These are phyloP conservation scores for Oscheius sp. DNA, from an alignment of 2,888 invertebrate genomes.

Conservation along the genomic window DNA sequence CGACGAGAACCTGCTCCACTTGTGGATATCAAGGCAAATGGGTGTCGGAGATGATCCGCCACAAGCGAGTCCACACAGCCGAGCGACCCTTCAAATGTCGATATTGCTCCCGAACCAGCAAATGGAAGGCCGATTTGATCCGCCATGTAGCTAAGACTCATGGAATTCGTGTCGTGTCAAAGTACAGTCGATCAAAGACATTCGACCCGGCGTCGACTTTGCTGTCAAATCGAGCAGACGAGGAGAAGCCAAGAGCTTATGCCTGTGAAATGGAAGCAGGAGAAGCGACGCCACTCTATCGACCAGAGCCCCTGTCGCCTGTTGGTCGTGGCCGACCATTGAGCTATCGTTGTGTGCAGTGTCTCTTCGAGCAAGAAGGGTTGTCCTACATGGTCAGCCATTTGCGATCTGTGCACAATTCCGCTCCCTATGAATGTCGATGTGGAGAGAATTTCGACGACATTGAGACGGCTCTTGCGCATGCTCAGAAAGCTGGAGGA, in stretches of 20 bases:
- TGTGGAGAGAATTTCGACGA: slow-evolving; percentile 60
- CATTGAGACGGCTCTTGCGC: slow-evolving; percentile 55
- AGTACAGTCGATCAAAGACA: slow-evolving; percentile 72
- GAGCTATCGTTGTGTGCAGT: slow-evolving; percentile 41
- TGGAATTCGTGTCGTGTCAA: slow-evolving; percentile 73
- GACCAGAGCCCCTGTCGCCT: slow-evolving; percentile 36
- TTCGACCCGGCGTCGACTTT: slow-evolving; percentile 55
- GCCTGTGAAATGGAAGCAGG: slow-evolving; percentile 29
- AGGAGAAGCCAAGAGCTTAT: slow-evolving; percentile 37
- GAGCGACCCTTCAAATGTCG: slow-evolving; percentile 76
- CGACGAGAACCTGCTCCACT: slow-evolving; percentile 71
- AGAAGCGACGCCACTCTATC: slow-evolving; percentile 23
- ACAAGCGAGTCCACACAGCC: slow-evolving; percentile 75
- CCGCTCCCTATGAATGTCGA: slow-evolving; percentile 64
- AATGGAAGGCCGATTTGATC: slow-evolving; percentile 77
- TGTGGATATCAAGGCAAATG: slow-evolving; percentile 74
- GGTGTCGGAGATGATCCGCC: slow-evolving; percentile 76
- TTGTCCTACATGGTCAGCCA: slow-evolving; percentile 59
- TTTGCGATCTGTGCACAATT: slow-evolving; percentile 55
- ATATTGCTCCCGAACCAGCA: slow-evolving; percentile 75
- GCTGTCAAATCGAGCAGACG: slow-evolving; percentile 13
- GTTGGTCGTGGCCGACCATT: slow-evolving; percentile 4
- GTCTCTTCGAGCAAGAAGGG: slow-evolving; percentile 62
- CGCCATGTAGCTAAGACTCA: slow-evolving; percentile 76
- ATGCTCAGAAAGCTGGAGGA: slow-evolving; percentile 40